Base-by-base conservation (phyloP, 1,140 invertebrate species). In the Leptinotarsa undecemlineata region DNA sequence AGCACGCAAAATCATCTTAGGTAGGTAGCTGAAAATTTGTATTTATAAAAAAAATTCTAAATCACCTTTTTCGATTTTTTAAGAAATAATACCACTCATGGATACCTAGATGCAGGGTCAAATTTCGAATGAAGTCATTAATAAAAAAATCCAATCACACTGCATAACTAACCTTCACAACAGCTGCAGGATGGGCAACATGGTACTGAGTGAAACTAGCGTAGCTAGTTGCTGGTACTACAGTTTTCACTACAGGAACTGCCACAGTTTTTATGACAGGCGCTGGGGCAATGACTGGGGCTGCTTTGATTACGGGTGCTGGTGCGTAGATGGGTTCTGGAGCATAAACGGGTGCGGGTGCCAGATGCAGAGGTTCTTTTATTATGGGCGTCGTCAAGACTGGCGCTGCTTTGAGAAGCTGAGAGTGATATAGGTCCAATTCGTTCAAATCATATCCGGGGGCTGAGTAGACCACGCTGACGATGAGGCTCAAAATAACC, bases 181-280 rank as follows among this genome's bases (percentile, higher is more conserved):
- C 68, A 8, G 75, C 51, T 19, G 51, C 51, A 57, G 51, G 51
- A 76, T 72, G 76, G 17, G 33, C 60, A 64, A 72, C 74, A 66
- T 73, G 64, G 21, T 68, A 69, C 61, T 76, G 62, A 3, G 70
- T 74, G 20, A 78, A 48, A 3, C 71, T 74, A 11, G 77, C 72
- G 48, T 76, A 77, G 67, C 77, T 78, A 1, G 69, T 78, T 17
- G 75, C 75, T 19, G 77, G 77, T 33, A 71, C 71, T 20, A 74
- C 47, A 20, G 73, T 70, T 70, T 74, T 74, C 15, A 69, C 26
- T 69, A 74, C 60, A 19, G 72, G 73, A 8, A 67, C 67, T 14
- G 62, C 62, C 14, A 64, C 20, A 20, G 68, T 14, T 69, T 69
- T 69, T 14, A 69, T 48, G 21, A 69, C 48, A 47, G 51, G 51